Base-by-base conservation (phyloP, 2,797 vertebrate genomes). In the Poecilia gillii region DNA sequence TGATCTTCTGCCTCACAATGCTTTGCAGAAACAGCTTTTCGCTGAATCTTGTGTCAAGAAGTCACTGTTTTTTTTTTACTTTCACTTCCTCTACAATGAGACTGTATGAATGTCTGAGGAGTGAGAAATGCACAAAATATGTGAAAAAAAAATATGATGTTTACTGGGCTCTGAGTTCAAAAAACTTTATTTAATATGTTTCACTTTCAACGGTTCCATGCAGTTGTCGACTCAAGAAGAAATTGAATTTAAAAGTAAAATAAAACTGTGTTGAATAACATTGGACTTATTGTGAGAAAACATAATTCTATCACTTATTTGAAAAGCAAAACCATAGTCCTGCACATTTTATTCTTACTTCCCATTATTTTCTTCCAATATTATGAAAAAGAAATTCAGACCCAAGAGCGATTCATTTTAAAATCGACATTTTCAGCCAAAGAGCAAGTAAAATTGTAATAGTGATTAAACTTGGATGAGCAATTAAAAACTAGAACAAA, bases 361-460 rank as follows among this genome's bases (percentile, higher is more conserved):
- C 4, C 9, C 11, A 12, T 68, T 25, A 3, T 68, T 12, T 68
- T 41, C 64, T 41, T 14, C 36, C 11, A 12, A 25, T 5, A 39
- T 39, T 9, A 68, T 41, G 3, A 14, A 43, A 23, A 68, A 25
- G 33, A 12, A n/a, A 16, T 36, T 36, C 8, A 31, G 62, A 66
- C 33, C 53, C 9, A 46, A 53, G 20, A 47, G 18, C 73, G 28
- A n/a, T 18, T 23, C 77, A 41, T 47, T n/a, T 36, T 66, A 66
- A 18, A 73, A 77, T 77, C 16, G 9, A 71, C 77, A 72, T 64
- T 55, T 62, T 6, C 43, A 79, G 80, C 82, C 81, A 85, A 77
- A 82, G 81, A 76, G 57, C 8, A 33, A 62, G 9, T 73, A 68
- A n/a, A 41, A 25, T 39, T 9, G 39, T 59, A 66, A 57, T 75